A percentile compares a stretch with the other conserved stretches of the same genome.
phyloP scores from a whole-genome alignment of 2,888 invertebrate genomes.

The Lasioglossum lativentre region DNA sequence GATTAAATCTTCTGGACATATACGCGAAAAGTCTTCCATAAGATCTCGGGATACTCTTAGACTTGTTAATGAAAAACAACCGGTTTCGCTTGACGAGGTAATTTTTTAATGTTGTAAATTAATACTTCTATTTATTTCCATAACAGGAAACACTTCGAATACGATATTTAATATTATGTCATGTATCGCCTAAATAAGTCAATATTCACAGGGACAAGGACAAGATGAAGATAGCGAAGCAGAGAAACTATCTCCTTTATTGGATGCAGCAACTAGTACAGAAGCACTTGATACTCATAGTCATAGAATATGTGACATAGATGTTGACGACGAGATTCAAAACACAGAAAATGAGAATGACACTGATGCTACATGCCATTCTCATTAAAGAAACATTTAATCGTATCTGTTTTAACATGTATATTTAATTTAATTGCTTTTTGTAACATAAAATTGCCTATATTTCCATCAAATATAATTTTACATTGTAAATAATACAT shows the following conservation, averaged over 20 bases:
- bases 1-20: conserved; percentile 77
- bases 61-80: conserved; percentile 87
- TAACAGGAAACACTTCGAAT: background rate
- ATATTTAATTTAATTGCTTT: conserved; percentile 37
- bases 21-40: conserved; percentile 81
- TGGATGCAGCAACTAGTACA: conserved; percentile 85
- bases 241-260: conserved; percentile 92
- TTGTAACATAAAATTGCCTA: conserved; percentile 40
- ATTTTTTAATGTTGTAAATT: background rate
- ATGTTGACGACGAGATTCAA: conserved; percentile 82
- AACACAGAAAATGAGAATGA: conserved; percentile 79
- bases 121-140: background rate
- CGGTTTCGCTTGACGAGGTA: conserved; percentile 80
- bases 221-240: conserved; percentile 93
- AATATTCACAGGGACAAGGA: conserved; percentile 80
- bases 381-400: conserved; percentile 71
- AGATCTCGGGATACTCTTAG: conserved; percentile 86
- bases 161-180: background rate
- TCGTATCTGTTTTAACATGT: conserved; percentile 24
- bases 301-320: conserved; percentile 79
- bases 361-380: conserved; percentile 78
- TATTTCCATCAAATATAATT: conserved; percentile 12
- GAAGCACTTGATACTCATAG: conserved; percentile 78
- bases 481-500: conserved; percentile 46
- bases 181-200: background rate